A percentile compares a stretch with the other conserved stretches of the same genome.
phyloP scores from a whole-genome alignment of 2,797 vertebrate genomes.

The Gouania willdenowi region DNA sequence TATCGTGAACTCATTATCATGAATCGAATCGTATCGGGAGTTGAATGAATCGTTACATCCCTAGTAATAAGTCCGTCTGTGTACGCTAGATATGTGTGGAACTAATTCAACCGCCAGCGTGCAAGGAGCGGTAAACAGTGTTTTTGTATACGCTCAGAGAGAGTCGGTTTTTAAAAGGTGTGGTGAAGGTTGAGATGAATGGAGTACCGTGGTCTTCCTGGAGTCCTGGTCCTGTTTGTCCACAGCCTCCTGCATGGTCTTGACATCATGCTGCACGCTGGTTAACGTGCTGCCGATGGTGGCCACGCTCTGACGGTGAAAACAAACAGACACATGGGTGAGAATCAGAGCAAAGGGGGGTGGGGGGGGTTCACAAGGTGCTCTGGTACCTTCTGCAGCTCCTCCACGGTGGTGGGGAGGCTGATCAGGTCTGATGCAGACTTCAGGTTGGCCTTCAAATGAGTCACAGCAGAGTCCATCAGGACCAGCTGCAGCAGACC shows the following conservation, averaged over 20 bases:
- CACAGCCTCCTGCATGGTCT: conserved; percentile 81
- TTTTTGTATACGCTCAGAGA: too few relatives aligned
- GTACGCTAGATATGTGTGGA: too few relatives aligned
- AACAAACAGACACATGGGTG: too few relatives aligned
- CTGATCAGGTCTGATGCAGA: conserved; percentile 90
- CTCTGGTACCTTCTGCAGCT: conserved; percentile 87
- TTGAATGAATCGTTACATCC: too few relatives aligned
- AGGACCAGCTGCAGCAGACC: conserved; percentile 80
- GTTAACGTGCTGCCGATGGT: conserved; percentile 93
- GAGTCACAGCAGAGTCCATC: conserved; percentile 87
- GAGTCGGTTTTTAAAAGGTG: too few relatives aligned
- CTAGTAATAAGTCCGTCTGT: too few relatives aligned
- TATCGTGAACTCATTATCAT: too few relatives aligned
- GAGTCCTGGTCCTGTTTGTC: conserved; percentile 78
- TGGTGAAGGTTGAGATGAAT: too few relatives aligned
- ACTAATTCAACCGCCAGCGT: too few relatives aligned
- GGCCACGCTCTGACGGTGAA: conserved; percentile 85
- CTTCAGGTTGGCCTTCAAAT: conserved; percentile 90
- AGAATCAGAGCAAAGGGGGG: background rate
- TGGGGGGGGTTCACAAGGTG: too few relatives aligned
- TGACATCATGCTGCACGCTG: conserved; percentile 91
- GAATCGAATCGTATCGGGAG: too few relatives aligned
- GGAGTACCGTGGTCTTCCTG: conserved; percentile 57
- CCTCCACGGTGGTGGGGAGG: conserved; percentile 89
- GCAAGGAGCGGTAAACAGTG: too few relatives aligned